Percentiles rank a stretch among this genome's conserved stretches.
These are phyloP conservation scores for Phyllostomus discolor DNA, from an alignment of 2,113 vertebrate genomes.

Conservation along the genomic window DNA sequence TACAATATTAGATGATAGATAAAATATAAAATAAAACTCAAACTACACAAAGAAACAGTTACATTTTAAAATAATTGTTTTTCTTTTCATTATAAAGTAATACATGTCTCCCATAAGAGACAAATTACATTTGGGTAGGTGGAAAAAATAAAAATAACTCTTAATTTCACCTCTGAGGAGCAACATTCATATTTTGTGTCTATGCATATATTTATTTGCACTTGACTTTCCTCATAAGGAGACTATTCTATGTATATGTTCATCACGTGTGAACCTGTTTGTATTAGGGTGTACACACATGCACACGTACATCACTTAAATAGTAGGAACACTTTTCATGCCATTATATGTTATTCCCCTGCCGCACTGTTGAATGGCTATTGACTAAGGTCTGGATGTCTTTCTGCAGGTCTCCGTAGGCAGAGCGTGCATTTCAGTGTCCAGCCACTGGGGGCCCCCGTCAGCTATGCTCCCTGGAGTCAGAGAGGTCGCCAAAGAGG, in stretches of 20 bases:
- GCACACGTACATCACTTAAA: not conserved
- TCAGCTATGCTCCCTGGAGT: not conserved
- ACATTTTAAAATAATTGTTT: not conserved
- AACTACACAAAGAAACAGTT: not conserved
- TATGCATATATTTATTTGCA: not conserved
- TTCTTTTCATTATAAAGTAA: slow-evolving; percentile 7
- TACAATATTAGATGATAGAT: not conserved
- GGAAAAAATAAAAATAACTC: not conserved
- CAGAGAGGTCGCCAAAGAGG: not conserved
- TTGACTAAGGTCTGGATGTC: not conserved
- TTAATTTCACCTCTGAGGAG: not conserved
- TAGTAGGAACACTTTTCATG: not conserved
- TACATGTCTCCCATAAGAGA: not conserved
- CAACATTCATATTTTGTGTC: not conserved
- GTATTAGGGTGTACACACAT: not conserved
- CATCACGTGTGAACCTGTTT: not conserved
- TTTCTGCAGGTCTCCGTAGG: not conserved
- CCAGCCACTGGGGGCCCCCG: not conserved
- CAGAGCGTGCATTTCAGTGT: not conserved
- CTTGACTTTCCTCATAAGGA: not conserved
- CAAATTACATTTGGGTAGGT: not conserved
- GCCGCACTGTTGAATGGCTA: not conserved
- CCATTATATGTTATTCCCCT: not conserved
- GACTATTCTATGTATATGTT: not conserved
- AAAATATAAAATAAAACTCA: not conserved